A percentile compares a stretch with the other conserved stretches of the same genome.
phyloP scores from a whole-genome alignment of 2,797 vertebrate genomes.

The Siniperca scherzeri region DNA sequence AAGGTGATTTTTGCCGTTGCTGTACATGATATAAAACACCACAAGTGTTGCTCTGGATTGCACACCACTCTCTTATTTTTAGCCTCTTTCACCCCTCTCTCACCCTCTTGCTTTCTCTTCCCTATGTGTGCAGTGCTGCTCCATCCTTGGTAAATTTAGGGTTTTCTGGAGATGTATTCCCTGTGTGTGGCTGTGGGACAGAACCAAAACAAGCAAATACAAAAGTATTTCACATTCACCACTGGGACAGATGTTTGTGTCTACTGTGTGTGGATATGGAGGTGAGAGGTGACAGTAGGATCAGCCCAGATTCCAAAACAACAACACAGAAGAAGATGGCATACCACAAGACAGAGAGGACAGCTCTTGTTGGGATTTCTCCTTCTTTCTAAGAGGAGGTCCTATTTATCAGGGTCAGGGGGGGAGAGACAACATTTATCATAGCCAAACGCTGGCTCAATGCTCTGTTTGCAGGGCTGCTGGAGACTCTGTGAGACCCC shows the following conservation, averaged over 20 bases:
- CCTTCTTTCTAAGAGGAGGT: constrained; percentile 60
- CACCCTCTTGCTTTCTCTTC: not conserved
- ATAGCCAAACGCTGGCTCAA: constrained; percentile 46
- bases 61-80: not conserved
- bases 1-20: constrained; percentile 1
- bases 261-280: constrained; percentile 4
- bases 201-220: constrained; percentile 40
- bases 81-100: not conserved
- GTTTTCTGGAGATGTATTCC: constrained; percentile 18
- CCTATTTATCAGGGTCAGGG: constrained; percentile 43
- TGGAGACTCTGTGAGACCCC: constrained; percentile 36
- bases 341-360: not conserved
- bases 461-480: constrained; percentile 28
- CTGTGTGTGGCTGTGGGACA: constrained; percentile 15
- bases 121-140: not conserved
- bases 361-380: not conserved
- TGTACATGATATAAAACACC: not conserved
- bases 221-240: constrained; percentile 35
- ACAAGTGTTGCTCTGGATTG: not conserved
- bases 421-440: constrained; percentile 51
- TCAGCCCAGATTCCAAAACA: constrained; percentile 29
- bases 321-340: constrained; percentile 31
- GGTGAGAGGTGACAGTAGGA: constrained; percentile 23
- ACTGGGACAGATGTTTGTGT: constrained; percentile 32
- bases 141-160: not conserved